A percentile compares a stretch with the other conserved stretches of the same genome.
Evolutionary conservation across 2,113 vertebrate species (phyloP).

Genomic region (Oryzias javanicus): DNA sequence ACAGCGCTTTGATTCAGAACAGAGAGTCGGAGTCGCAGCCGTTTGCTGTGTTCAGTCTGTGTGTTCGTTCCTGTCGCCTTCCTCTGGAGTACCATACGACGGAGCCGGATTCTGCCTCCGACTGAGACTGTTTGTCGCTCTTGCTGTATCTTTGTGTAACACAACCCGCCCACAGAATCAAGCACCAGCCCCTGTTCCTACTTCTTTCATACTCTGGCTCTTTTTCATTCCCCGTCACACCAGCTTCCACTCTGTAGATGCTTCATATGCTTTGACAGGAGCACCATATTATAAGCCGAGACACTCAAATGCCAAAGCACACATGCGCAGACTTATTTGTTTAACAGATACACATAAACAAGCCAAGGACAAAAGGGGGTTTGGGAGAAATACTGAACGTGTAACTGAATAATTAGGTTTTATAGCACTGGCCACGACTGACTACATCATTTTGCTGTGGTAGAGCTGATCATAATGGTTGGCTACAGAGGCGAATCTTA

Average conservation of each 20-base stretch:
- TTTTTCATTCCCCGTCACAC: conserved; percentile 53
- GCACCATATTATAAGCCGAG: conserved; percentile 8
- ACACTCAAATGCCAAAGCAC: conserved; percentile 11
- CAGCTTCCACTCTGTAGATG: conserved; percentile 30
- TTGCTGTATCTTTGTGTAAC: conserved; percentile 34
- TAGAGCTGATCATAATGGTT: no score
- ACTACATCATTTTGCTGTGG: no score
- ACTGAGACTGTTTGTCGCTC: conserved; percentile 32
- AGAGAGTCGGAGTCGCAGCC: conserved; percentile 13
- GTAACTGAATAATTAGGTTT: no score
- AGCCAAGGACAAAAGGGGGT: neutral
- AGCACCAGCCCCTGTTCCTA: conserved; percentile 34
- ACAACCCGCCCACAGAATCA: conserved; percentile 50
- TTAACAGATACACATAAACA: conserved; percentile 6
- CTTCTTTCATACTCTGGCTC: conserved; percentile 42
- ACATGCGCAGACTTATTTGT: conserved; percentile 5
- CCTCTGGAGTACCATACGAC: conserved; percentile 19
- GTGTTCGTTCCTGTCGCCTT: conserved; percentile 19
- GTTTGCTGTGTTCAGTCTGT: conserved; percentile 11
- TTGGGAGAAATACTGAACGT: no score
- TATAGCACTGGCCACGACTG: no score
- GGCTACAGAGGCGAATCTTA: no score
- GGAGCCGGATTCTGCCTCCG: conserved; percentile 30
- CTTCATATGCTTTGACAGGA: conserved; percentile 25
- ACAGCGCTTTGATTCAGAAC: conserved; percentile 24